Conservation (phyloP, 2,888 invertebrate species). For the Ametastegia equiseti region DNA sequence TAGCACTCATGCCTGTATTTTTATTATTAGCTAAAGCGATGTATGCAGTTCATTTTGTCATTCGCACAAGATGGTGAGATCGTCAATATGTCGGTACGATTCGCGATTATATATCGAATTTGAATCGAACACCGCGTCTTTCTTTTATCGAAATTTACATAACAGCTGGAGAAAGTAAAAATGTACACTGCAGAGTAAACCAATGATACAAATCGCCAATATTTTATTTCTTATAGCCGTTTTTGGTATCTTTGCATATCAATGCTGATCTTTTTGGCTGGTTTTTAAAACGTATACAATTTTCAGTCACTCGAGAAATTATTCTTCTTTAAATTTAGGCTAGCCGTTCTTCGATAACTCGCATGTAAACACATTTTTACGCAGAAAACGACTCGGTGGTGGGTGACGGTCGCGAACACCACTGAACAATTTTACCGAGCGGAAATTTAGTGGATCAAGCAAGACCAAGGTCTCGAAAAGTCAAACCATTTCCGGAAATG, state of each 20-base stretch:
- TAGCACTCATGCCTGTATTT: too few species aligned
- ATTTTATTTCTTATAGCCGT: too few species aligned
- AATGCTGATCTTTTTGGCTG: background rate
- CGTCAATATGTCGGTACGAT: background rate
- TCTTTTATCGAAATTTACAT: background rate
- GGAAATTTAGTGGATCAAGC: background rate
- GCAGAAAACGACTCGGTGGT: background rate
- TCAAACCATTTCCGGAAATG: background rate
- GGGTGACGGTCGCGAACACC: too few species aligned
- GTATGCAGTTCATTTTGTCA: background rate
- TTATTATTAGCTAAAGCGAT: background rate
- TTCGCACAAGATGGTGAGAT: background rate
- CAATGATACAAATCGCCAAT: conserved; percentile 7
- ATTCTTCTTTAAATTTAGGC: background rate
- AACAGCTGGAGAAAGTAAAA: conserved; percentile 23
- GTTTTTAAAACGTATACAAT: background rate
- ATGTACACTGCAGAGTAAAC: background rate
- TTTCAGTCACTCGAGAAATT: background rate
- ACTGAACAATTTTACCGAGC: background rate
- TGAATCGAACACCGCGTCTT: background rate
- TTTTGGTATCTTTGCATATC: background rate
- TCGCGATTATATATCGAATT: conserved; percentile 21
- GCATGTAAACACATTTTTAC: background rate
- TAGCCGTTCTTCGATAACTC: background rate
- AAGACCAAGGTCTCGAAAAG: background rate